Base-by-base conservation (phyloP, 2,888 invertebrate genomes). In the Fabriciana adippe region DNA sequence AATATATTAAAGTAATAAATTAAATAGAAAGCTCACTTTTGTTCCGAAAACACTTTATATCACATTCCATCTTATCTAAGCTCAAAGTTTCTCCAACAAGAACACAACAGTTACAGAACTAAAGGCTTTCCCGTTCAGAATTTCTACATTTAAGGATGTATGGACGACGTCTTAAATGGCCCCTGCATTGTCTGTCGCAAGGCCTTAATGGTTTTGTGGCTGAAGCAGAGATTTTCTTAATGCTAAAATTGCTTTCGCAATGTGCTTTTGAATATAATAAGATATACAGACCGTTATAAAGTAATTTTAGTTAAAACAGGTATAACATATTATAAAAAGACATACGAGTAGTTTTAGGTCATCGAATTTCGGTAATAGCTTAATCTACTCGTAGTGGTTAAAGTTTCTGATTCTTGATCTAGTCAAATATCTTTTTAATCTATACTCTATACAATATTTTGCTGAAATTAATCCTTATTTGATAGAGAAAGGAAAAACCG, bases 161-260 rank as follows among this genome's bases (percentile, higher is more conserved):
- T 69, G 64, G 70, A 55, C 62, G 71, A 65, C 67, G 59, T 66
- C 71, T 72, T 67, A 69, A 72, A 72, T 69, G 71, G 69, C 64
- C 62, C 35, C 67, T 67, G 67, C 69, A 72, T 72, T 72, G 69
- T 72, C 69, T 72, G 70, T 67, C 64, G 67, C 60, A 59, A 61
- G 55, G 65, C 65, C 48, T 59, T 72, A 72, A 72, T 69, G 71
- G 67, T 65, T 69, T 57, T 69, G 71, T 67, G 69, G 71, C 65
- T 69, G 64, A 60, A 65, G 51, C 59, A 67, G 69, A 72, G 69
- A 72, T 72, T 72, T 69, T 69, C 65, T 69, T 72, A 71, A 69
- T 64, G 71, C 54, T 65, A 13, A 35, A 69, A 67, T 63, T 63
- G 69, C 59, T 69, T 69, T 69, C 15, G 31, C n/a, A 61, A 51